phyloP scores from a whole-genome alignment of 2,888 invertebrate species.

The Machimus rusticus region DNA sequence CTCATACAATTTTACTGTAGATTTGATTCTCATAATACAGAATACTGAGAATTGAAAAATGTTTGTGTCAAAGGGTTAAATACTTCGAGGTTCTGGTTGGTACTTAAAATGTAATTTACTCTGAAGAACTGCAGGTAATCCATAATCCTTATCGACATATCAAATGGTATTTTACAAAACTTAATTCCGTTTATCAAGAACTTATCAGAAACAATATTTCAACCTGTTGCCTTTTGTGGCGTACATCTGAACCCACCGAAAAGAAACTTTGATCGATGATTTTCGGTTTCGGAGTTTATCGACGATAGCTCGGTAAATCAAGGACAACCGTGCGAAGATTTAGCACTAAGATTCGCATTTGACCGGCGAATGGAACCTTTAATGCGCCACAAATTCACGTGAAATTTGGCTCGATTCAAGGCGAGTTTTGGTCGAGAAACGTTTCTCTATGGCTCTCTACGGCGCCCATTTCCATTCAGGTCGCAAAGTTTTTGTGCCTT shows the following conservation, averaged over 20 bases:
- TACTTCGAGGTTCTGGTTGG: not conserved
- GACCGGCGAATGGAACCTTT: not conserved
- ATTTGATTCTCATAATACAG: too few species aligned
- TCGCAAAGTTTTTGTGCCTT: not conserved
- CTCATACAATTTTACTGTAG: too few species aligned
- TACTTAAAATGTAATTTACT: not conserved
- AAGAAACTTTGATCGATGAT: not conserved
- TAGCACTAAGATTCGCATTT: not conserved
- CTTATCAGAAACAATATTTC: not conserved
- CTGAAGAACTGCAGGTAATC: not conserved
- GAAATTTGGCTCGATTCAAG: not conserved
- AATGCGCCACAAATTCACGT: not conserved
- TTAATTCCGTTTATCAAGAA: not conserved
- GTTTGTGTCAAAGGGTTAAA: too few species aligned
- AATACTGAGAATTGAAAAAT: too few species aligned
- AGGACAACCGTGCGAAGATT: not conserved
- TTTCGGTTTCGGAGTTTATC: not conserved
- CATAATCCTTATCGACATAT: not conserved
- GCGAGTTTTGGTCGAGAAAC: not conserved
- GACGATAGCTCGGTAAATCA: not conserved
- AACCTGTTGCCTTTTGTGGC: not conserved
- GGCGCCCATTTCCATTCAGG: not conserved
- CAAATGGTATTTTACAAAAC: not conserved
- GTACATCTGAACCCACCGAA: not conserved
- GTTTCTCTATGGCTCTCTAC: not conserved